Conservation (phyloP, 2,797 vertebrate species). For the Cichlasoma orientale region DNA sequence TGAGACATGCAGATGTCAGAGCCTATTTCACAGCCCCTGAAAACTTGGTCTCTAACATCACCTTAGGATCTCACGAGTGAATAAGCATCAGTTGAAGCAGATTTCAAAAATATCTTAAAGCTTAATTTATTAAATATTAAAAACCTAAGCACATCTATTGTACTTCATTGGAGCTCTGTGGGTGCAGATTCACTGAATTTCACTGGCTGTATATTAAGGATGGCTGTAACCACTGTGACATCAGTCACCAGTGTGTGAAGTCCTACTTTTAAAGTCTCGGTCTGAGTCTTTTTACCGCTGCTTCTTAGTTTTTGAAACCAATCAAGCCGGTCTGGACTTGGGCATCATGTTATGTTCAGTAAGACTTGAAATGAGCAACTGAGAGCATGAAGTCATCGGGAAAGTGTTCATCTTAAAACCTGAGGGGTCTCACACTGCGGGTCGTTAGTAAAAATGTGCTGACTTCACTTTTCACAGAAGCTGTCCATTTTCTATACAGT, state of each 20-base stretch:
- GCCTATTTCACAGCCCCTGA: not conserved
- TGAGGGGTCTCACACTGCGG: not conserved
- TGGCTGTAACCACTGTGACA: not conserved
- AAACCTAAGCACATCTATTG: not conserved
- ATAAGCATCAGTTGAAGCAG: not conserved
- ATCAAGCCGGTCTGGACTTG: not conserved
- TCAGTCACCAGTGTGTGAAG: not conserved
- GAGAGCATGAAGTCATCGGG: too few species aligned
- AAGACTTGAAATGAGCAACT: not conserved
- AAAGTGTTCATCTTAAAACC: not conserved
- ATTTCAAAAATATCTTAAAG: not conserved
- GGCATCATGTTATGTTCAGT: not conserved
- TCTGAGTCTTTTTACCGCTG: not conserved
- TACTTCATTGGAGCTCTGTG: not conserved
- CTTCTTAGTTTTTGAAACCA: not conserved
- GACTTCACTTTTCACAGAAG: not conserved
- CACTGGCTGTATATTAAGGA: not conserved
- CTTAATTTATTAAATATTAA: not conserved
- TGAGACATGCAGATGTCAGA: not conserved
- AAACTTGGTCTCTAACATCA: not conserved
- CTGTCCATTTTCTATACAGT: not conserved
- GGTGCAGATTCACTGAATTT: not conserved
- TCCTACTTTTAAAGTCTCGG: not conserved
- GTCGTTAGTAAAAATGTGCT: not conserved
- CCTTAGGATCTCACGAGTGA: not conserved